A percentile compares a stretch with the other conserved stretches of the same genome.
Conservation (phyloP, 2,888 invertebrate genomes). For the Tenthredo livida region DNA sequence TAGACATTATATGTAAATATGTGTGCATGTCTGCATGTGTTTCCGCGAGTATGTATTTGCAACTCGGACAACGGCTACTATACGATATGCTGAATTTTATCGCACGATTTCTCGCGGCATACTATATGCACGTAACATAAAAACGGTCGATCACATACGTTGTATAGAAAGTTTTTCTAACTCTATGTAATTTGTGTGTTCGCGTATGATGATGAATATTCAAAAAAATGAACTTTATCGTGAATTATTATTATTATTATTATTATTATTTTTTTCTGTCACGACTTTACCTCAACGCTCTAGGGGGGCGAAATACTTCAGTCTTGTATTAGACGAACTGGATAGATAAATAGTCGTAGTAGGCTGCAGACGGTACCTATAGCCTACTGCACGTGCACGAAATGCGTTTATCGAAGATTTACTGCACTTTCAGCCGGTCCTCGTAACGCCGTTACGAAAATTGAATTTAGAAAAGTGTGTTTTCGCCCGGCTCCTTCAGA, state of each 20-base stretch:
- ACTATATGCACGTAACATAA: no score
- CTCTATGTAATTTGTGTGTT: no score
- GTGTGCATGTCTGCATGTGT: not conserved
- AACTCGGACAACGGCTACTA: no score
- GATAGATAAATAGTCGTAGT: not conserved
- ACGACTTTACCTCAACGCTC: not conserved
- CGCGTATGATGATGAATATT: not conserved
- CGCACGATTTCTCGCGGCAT: not conserved
- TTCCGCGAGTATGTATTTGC: not conserved
- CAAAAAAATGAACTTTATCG: not conserved
- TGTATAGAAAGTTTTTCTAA: no score
- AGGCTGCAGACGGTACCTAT: not conserved
- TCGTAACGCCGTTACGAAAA: conserved; percentile 32
- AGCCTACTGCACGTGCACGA: conserved; percentile 10
- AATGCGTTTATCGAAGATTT: conserved; percentile 45
- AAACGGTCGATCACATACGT: no score
- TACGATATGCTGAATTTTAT: no score
- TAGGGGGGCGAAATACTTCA: not conserved
- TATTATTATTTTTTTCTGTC: not conserved
- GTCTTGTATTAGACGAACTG: not conserved
- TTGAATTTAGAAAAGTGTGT: conserved; percentile 47
- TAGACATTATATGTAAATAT: no score
- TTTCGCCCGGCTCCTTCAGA: not conserved
- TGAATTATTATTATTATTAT: not conserved
- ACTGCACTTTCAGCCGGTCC: conserved; percentile 33